phyloP scores from a whole-genome alignment of 2,797 vertebrate genomes.

The Picus viridis region DNA sequence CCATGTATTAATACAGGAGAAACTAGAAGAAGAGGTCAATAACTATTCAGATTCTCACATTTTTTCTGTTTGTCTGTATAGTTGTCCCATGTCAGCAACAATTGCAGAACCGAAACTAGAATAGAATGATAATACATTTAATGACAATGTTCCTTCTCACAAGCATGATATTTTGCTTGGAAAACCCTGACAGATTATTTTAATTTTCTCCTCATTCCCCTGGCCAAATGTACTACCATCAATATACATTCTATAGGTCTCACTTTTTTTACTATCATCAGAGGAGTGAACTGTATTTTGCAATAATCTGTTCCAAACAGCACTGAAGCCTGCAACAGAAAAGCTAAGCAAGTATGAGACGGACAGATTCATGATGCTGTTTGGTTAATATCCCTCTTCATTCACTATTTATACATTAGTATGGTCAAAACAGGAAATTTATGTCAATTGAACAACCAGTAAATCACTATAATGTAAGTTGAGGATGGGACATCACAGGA shows the following conservation, averaged over 20 bases:
- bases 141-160: neutral
- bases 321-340: neutral
- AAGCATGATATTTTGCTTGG: neutral
- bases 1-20: neutral
- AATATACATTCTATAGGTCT: neutral
- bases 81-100: neutral
- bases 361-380: neutral
- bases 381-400: neutral
- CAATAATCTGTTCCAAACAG: neutral
- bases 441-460: neutral
- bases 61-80: neutral
- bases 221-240: neutral
- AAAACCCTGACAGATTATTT: neutral
- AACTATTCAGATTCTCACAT: neutral
- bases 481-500: neutral
- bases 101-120: neutral
- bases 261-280: neutral
- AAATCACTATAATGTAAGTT: neutral
- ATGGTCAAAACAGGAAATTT: neutral
- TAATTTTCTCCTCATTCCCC: neutral
- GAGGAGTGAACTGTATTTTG: neutral
- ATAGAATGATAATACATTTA: neutral
- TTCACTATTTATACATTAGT: neutral
- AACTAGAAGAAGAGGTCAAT: neutral
- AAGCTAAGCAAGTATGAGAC: neutral